These are phyloP conservation scores for Anas platyrhynchos DNA, from an alignment of 2,113 vertebrate genomes.

Conservation along the genomic window DNA sequence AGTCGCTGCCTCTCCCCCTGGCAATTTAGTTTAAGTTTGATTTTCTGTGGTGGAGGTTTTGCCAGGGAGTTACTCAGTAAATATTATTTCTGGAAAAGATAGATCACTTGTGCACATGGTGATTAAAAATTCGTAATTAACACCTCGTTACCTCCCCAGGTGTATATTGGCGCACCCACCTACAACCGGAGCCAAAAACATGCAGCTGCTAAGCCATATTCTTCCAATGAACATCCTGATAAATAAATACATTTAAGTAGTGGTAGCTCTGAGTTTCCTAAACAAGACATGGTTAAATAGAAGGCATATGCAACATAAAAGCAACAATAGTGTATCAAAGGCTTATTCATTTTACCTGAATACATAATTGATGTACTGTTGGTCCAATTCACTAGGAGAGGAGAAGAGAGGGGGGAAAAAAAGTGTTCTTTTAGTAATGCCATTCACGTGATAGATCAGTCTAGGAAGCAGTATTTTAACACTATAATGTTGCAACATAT, in stretches of 20 bases:
- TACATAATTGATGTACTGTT: slow-evolving; percentile 94
- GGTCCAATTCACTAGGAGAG: slow-evolving; percentile 87
- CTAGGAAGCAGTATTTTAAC: neutral
- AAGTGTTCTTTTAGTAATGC: neutral
- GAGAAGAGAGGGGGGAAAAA: neutral
- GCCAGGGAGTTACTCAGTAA: slow-evolving; percentile 36
- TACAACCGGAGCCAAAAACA: neutral
- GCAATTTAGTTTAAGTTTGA: slow-evolving; percentile 6
- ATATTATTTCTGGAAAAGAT: slow-evolving; percentile 47
- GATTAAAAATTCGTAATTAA: slow-evolving; percentile 43
- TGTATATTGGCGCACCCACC: neutral
- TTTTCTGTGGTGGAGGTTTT: slow-evolving; percentile 7
- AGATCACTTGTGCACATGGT: neutral
- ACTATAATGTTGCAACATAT: neutral
- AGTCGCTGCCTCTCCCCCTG: neutral
- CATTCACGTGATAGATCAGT: neutral
- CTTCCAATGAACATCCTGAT: neutral
- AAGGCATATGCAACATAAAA: neutral
- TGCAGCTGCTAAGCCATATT: neutral
- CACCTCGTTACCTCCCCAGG: slow-evolving; percentile 14
- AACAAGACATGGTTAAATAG: neutral
- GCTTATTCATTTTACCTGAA: slow-evolving; percentile 87
- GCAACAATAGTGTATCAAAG: neutral
- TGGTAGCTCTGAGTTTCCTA: neutral
- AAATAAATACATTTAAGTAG: neutral